A percentile compares a stretch with the other conserved stretches of the same genome.
Conservation (phyloP, 2,113 vertebrate genomes). For the Noturus placidus region DNA sequence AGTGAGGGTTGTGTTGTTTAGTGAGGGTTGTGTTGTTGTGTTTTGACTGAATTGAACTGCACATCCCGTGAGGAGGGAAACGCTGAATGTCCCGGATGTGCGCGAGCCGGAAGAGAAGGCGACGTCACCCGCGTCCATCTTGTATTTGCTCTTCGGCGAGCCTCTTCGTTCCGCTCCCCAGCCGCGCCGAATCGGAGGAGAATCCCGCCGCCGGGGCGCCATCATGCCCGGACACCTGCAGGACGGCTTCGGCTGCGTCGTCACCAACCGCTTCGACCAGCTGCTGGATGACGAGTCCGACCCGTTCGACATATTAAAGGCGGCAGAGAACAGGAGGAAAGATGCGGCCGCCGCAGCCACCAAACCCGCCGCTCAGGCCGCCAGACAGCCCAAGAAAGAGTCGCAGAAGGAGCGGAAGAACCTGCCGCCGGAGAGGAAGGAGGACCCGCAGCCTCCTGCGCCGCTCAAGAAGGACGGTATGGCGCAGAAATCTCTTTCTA, state of each 20-base stretch:
- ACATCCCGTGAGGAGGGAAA: neutral
- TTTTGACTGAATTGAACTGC: neutral
- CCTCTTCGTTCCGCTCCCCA: neutral
- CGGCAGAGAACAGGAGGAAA: slow-evolving; percentile 91
- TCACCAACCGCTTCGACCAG: slow-evolving; percentile 96
- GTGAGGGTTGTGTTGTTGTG: neutral
- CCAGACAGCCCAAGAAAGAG: slow-evolving; percentile 87
- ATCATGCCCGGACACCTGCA: slow-evolving; percentile 99
- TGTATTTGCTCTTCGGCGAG: slow-evolving; percentile 12
- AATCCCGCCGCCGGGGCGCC: slow-evolving; percentile 92
- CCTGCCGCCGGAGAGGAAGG: slow-evolving; percentile 81
- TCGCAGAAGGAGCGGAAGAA: slow-evolving; percentile 89
- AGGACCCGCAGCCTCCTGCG: slow-evolving; percentile 76
- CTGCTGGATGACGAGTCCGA: slow-evolving; percentile 96
- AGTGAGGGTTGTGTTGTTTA: neutral
- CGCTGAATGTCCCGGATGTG: slow-evolving; percentile 28
- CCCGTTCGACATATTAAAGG: slow-evolving; percentile 91
- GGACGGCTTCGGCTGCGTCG: slow-evolving; percentile 96
- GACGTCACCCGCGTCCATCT: slow-evolving; percentile 35
- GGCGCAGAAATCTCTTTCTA: neutral
- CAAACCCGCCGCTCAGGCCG: slow-evolving; percentile 81
- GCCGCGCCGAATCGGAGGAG: slow-evolving; percentile 89
- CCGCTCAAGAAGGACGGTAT: slow-evolving; percentile 86
- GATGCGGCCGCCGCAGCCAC: slow-evolving; percentile 86
- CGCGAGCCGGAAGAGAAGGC: slow-evolving; percentile 29